Base-by-base conservation (phyloP, 1,140 invertebrate species). In the Choristoneura fumiferana region DNA sequence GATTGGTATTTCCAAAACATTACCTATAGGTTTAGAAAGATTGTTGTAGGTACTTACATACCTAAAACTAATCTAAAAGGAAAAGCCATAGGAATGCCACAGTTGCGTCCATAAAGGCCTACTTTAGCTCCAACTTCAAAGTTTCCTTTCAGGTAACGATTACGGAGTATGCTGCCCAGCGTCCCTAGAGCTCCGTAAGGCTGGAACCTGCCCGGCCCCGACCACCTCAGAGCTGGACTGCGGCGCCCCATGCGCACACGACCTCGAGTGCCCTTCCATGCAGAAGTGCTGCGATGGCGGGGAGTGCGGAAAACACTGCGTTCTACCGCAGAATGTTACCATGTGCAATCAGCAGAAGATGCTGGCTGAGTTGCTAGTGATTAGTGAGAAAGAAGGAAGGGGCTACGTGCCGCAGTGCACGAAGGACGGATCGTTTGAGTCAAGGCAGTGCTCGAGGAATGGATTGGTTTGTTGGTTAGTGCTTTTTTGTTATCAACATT, bases 131-230 rank as follows among this genome's bases (percentile, higher is more conserved):
- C 4, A 14, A 37, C 10, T 15, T 34, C 49, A 14, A 60, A n/a
- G 8, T 29, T n/a, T 53, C 12, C 45, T 65, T 70, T 55, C 84
- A 87, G 93, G 93, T 58, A 95, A 95, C 67, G 95, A 97, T 64
- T 97, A 97, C 73, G 96, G 96, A 0, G 95, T 96, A 0, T 97
- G 95, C 76, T 96, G 95, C 76, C 95, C 95, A n/a, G 93, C 94
- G 6, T 94, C 92, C 1, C 67, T 95, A 54, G 92, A 92, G 69
- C 91, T 96, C 35, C 90, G 94, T 65, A 95, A 96, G 76, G 91
- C 94, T 0, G 95, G 95, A 1, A 91, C 91, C 0, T 97, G 95
- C 75, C 95, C 95, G 0, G 71, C 70, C n/a, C 57, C 74, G 8
- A 58, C 67, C 4, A 65, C 54, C 6, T 78, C 78, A 0, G 78